These are phyloP conservation scores for Philaenus spumarius DNA, from an alignment of 1,140 invertebrate genomes.

Conservation along the genomic window DNA sequence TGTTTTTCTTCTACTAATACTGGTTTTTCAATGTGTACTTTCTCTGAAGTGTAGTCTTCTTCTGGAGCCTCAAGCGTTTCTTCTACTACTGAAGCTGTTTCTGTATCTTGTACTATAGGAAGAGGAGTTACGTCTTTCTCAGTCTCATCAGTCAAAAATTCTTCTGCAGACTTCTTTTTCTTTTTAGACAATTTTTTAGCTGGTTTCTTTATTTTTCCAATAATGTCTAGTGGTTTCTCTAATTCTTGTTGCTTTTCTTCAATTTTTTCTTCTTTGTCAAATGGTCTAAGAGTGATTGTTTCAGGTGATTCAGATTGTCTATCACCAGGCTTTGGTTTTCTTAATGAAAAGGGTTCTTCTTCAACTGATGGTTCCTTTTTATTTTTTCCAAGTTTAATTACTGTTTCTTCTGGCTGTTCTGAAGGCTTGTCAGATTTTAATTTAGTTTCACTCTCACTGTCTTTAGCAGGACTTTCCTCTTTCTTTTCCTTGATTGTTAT, in stretches of 20 bases:
- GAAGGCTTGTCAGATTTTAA: too few relatives aligned
- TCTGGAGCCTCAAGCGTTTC: constrained; percentile 4
- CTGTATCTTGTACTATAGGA: background rate
- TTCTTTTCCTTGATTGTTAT: too few relatives aligned
- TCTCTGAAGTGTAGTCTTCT: constrained; percentile 20
- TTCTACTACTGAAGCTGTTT: background rate
- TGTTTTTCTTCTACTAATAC: constrained; percentile 20
- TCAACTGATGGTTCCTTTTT: constrained; percentile 7
- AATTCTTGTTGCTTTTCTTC: constrained; percentile 21
- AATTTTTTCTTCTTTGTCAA: constrained; percentile 31
- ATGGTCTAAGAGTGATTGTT: constrained; percentile 20
- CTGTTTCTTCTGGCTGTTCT: constrained; percentile 14
- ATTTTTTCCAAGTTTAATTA: constrained; percentile 7
- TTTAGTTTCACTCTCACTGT: too few relatives aligned
- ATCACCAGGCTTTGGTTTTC: constrained; percentile 9
- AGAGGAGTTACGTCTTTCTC: constrained; percentile 3
- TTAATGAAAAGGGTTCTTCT: constrained; percentile 16
- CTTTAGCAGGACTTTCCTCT: too few relatives aligned
- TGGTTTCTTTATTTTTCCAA: constrained; percentile 21
- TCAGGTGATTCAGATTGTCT: too few relatives aligned
- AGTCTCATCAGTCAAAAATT: constrained; percentile 33
- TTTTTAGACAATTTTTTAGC: constrained; percentile 27
- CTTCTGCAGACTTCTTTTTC: constrained; percentile 24
- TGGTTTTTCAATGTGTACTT: constrained; percentile 24
- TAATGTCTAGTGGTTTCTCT: constrained; percentile 23